Evolutionary conservation across 2,888 invertebrate species (phyloP), one percentile per base, ranked within the genome.

Genomic region (Lobophora halterata): DNA sequence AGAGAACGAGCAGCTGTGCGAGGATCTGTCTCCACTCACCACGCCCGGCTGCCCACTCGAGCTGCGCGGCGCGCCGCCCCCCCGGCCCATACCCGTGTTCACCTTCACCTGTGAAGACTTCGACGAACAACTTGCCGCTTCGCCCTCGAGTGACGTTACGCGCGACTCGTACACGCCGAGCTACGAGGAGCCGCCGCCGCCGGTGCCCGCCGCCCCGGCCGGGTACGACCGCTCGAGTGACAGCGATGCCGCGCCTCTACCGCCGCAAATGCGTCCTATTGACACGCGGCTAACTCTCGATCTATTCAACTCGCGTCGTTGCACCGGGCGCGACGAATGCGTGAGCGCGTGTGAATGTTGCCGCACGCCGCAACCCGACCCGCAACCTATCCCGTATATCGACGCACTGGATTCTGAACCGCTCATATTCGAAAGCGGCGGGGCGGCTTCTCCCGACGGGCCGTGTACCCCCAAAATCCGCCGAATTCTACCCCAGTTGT

Each of bases 301-400:
- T 30, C 57, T 85, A 24, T 78, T 80, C 45, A 74, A 75, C 18
- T 16, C 74, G 27, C 67, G 75, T 1, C 67, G 85, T 14, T 78
- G 81, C 59, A 85, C 83, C 1, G 79, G 67, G 2, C 58, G 76
- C 5, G 75, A 77, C 40, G 85, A 86, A 33, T 87, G 86, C 50
- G 82, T 76, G 10, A 82, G 81, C 46, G 83, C 83, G 3, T 87
- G 86, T 50, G 85, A 83, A 17, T 87, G 86, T 45, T 87, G 86
- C 43, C 83, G 86, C 35, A 76, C 79, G 14, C 86, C 83, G 19
- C 85, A 83, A 39, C 86, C 86, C 0, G 86, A 87, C 40, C 42
- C 73, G 0, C 74, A 73, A 11, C 76, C 67, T 14, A 88, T 88
- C 41, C 88, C 88, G 0, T 88, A 55, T 57, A 88, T 88, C 28